A percentile compares a stretch with the other conserved stretches of the same genome.
These are phyloP conservation scores for Orius insidiosus DNA, from an alignment of 1,140 invertebrate species.

Conservation along the genomic window DNA sequence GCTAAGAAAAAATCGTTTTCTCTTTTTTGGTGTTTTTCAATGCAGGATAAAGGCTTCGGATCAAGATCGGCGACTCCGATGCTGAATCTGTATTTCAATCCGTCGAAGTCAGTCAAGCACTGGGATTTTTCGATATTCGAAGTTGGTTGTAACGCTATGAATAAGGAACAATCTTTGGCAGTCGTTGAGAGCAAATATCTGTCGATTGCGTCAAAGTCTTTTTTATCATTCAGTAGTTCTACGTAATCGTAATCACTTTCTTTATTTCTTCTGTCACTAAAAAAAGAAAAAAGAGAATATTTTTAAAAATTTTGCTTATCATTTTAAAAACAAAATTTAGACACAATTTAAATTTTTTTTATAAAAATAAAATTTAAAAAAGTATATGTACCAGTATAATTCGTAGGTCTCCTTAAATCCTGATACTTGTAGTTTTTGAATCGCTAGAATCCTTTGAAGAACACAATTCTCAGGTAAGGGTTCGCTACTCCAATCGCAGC, in stretches of 20 bases:
- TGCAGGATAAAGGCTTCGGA: slow-evolving; percentile 32
- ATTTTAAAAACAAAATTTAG: no score
- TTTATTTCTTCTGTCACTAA: no score
- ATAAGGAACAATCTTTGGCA: slow-evolving; percentile 37
- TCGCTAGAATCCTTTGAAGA: slow-evolving; percentile 22
- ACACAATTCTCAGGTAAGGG: slow-evolving; percentile 24
- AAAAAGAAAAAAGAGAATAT: no score
- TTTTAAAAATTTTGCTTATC: no score
- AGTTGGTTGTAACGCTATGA: slow-evolving; percentile 31
- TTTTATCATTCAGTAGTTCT: slow-evolving; percentile 1
- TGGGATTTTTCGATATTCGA: slow-evolving; percentile 4
- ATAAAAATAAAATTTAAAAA: no score
- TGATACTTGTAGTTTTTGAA: slow-evolving; percentile 23
- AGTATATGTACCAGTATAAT: no score
- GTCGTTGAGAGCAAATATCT: slow-evolving; percentile 33
- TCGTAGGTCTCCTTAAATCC: slow-evolving; percentile 12
- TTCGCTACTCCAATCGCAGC: slow-evolving; percentile 20
- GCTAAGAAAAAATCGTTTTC: slow-evolving; percentile 21
- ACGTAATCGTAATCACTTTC: slow-evolving; percentile 11
- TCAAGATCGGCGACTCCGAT: slow-evolving; percentile 34
- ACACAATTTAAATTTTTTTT: no score
- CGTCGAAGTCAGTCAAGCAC: slow-evolving; percentile 22
- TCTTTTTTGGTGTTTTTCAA: slow-evolving; percentile 32
- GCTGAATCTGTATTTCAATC: slow-evolving; percentile 26
- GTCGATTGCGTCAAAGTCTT: slow-evolving; percentile 23